Conservation (phyloP, 2,797 vertebrate species). For the Rhyacichthys aspro region DNA sequence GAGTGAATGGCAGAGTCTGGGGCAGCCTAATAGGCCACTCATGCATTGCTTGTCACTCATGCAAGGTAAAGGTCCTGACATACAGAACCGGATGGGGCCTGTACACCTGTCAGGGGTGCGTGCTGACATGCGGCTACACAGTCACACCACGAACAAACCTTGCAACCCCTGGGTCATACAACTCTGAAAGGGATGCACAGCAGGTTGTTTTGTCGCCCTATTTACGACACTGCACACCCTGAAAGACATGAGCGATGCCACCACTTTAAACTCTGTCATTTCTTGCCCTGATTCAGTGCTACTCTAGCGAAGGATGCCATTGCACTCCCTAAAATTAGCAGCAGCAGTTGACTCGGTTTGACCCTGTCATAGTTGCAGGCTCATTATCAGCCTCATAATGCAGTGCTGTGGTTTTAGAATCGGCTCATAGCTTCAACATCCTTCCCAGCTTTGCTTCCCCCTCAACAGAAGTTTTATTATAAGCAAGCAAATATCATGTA, state of each 20-base stretch:
- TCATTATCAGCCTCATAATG: slow-evolving; percentile 59
- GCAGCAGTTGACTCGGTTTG: slow-evolving; percentile 51
- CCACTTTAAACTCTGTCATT: slow-evolving; percentile 7
- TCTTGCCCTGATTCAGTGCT: background rate
- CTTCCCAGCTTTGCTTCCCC: slow-evolving; percentile 17
- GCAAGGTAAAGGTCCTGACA: slow-evolving; percentile 51
- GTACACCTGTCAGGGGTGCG: slow-evolving; percentile 41
- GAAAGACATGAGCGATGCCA: slow-evolving; percentile 39
- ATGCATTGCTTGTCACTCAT: slow-evolving; percentile 60
- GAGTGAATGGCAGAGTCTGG: slow-evolving; percentile 48
- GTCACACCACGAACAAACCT: background rate
- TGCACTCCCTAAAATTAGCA: slow-evolving; percentile 46
- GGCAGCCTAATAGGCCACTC: slow-evolving; percentile 56
- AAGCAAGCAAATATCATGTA: slow-evolving; percentile 26
- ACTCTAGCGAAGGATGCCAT: slow-evolving; percentile 2
- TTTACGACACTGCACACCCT: slow-evolving; percentile 29
- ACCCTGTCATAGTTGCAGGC: slow-evolving; percentile 51
- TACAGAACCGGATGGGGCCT: slow-evolving; percentile 28
- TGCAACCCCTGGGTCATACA: slow-evolving; percentile 26
- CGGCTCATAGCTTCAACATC: slow-evolving; percentile 33
- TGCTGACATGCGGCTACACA: slow-evolving; percentile 25
- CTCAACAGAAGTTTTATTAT: slow-evolving; percentile 38
- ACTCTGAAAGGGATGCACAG: slow-evolving; percentile 26
- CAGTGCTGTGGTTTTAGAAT: slow-evolving; percentile 21
- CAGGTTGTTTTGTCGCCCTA: slow-evolving; percentile 9